These are phyloP conservation scores for Percopsis omiscomaycus DNA, from an alignment of 2,797 vertebrate genomes.

Conservation along the genomic window DNA sequence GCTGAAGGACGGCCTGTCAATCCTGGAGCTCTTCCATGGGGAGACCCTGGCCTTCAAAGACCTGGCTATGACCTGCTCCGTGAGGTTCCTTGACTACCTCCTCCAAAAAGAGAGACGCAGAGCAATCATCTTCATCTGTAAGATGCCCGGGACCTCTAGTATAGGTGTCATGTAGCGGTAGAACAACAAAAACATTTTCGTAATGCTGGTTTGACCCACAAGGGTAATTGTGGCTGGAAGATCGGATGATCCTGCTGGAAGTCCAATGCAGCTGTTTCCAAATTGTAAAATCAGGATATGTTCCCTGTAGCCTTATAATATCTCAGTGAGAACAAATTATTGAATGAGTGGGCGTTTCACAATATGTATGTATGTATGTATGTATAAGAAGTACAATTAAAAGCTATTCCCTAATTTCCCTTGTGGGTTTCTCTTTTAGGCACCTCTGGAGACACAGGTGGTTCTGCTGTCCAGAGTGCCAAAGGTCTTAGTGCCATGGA, in stretches of 20 bases:
- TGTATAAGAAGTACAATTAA: not conserved
- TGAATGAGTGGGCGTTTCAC: no score
- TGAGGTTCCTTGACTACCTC: constrained; percentile 87
- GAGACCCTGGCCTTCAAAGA: constrained; percentile 90
- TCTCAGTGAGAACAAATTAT: no score
- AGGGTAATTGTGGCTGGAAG: no score
- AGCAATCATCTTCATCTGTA: constrained; percentile 87
- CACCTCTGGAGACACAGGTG: constrained; percentile 93
- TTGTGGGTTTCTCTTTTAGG: constrained; percentile 67
- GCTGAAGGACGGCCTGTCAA: constrained; percentile 77
- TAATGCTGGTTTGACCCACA: not conserved
- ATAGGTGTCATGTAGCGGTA: not conserved
- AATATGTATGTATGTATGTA: no score
- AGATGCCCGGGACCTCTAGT: constrained; percentile 27
- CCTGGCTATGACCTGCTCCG: constrained; percentile 86
- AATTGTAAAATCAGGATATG: no score
- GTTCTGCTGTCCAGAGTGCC: constrained; percentile 87
- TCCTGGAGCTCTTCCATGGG: constrained; percentile 93
- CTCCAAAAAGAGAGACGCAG: constrained; percentile 77
- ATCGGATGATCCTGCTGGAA: no score
- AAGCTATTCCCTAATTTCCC: not conserved
- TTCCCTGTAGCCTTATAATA: no score
- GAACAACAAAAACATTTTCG: not conserved
- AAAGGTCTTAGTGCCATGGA: constrained; percentile 82
- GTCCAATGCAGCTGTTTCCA: no score